Conservation (phyloP, 2,888 invertebrate genomes). For the Agrenia bidenticulata region DNA sequence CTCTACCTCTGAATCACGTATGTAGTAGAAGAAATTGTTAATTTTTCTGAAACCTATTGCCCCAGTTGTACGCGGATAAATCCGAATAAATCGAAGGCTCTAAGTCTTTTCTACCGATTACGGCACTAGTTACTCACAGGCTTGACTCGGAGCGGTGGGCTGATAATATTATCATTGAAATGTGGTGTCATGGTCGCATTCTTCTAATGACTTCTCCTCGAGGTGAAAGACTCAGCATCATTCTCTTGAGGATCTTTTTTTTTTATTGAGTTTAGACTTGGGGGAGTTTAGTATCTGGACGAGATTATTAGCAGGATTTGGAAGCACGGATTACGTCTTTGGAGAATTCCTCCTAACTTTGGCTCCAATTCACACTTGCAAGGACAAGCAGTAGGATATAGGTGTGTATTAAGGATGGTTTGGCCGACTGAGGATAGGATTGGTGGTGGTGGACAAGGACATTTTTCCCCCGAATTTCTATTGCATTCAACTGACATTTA, state of each 20-base stretch:
- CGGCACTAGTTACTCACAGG: too few species aligned
- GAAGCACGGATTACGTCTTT: conserved; percentile 5
- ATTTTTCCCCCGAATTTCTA: background rate
- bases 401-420: background rate
- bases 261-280: background rate
- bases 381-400: background rate
- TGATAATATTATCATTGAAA: too few species aligned
- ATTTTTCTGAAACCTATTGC: too few species aligned
- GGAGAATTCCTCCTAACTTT: background rate
- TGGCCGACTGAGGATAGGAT: background rate
- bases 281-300: background rate
- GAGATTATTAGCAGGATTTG: conserved; percentile 4
- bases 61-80: too few species aligned
- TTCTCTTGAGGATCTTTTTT: background rate
- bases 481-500: conserved; percentile 19
- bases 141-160: too few species aligned
- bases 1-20: too few species aligned
- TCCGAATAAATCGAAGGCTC: too few species aligned
- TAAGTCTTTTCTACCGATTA: too few species aligned
- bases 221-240: background rate
- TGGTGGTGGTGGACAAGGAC: too few species aligned
- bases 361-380: background rate
- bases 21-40: too few species aligned
- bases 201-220: background rate
- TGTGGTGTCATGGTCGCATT: background rate